Evolutionary conservation across 2,797 vertebrate species (phyloP).

Genomic region (Myiotriccus ornatus): DNA sequence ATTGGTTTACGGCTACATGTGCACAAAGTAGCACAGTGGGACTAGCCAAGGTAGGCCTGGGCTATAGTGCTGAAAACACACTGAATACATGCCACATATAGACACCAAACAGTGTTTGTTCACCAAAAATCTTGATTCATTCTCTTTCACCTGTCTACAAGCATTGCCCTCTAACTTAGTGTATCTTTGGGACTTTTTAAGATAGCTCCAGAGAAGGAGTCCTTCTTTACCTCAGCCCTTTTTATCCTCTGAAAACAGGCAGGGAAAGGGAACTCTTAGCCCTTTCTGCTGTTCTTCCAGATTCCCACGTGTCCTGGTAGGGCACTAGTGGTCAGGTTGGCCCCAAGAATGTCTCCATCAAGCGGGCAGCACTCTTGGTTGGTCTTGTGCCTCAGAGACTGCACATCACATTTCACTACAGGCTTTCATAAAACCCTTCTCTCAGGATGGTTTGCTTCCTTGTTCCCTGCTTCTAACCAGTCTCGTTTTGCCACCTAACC

Average conservation of each 20-base stretch:
- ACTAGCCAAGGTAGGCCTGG: not conserved
- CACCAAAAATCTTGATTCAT: not conserved
- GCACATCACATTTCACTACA: not conserved
- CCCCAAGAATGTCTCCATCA: not conserved
- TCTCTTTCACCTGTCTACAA: not conserved
- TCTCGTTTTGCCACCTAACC: not conserved
- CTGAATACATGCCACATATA: fast-evolving
- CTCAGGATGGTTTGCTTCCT: not conserved
- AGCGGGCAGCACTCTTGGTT: not conserved
- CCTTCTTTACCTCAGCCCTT: not conserved
- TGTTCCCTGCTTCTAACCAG: not conserved
- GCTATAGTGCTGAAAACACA: not conserved
- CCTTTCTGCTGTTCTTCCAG: not conserved
- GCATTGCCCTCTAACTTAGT: not conserved
- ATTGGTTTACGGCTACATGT: not conserved
- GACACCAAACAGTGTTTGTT: not conserved
- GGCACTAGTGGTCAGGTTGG: fast-evolving
- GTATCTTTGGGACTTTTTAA: not conserved
- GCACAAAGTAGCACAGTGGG: not conserved
- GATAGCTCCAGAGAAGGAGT: not conserved
- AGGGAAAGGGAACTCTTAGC: not conserved
- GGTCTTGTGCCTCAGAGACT: not conserved
- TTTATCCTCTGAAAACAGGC: not conserved
- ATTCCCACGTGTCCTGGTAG: fast-evolving
- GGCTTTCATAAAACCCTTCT: not conserved